These are phyloP conservation scores for Phlogophora meticulosa DNA, from an alignment of 2,888 invertebrate genomes.

Conservation along the genomic window DNA sequence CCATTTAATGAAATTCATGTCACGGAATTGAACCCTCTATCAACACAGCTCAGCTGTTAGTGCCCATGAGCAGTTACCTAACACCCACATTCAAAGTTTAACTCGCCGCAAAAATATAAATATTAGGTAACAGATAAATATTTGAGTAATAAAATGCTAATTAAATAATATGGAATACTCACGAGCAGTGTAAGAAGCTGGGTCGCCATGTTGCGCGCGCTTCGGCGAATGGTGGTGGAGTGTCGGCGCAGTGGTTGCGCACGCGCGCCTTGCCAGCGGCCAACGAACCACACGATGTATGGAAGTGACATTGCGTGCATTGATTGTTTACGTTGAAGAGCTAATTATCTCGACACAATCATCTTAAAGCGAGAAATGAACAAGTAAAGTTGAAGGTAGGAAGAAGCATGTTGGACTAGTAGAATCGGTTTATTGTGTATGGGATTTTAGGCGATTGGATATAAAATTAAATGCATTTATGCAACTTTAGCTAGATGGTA, in stretches of 20 bases:
- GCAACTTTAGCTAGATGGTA: too few species aligned
- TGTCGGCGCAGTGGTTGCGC: conserved; percentile 81
- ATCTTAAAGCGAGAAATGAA: conserved; percentile 30
- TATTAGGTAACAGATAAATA: conserved; percentile 58
- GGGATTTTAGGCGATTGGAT: not conserved
- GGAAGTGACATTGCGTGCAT: conserved; percentile 72
- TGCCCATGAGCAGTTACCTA: conserved; percentile 27
- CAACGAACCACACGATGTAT: conserved; percentile 71
- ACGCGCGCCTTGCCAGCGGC: conserved; percentile 75
- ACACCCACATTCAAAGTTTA: conserved; percentile 42
- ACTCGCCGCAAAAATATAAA: conserved; percentile 45
- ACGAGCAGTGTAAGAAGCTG: conserved; percentile 77
- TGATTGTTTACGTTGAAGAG: conserved; percentile 48
- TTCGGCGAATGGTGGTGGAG: conserved; percentile 84
- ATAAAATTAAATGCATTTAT: too few species aligned
- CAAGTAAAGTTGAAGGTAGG: conserved; percentile 14
- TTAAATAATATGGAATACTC: conserved; percentile 71
- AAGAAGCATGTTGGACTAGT: not conserved
- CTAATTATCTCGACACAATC: conserved; percentile 48
- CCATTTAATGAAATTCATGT: conserved; percentile 41
- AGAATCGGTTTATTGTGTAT: not conserved
- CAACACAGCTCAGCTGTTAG: conserved; percentile 16
- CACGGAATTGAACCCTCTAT: conserved; percentile 49
- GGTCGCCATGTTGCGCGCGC: conserved; percentile 84
- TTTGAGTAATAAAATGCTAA: conserved; percentile 62